A percentile compares a stretch with the other conserved stretches of the same genome.
Conservation (phyloP, 2,888 invertebrate species). For the Oxycera nigricornis region DNA sequence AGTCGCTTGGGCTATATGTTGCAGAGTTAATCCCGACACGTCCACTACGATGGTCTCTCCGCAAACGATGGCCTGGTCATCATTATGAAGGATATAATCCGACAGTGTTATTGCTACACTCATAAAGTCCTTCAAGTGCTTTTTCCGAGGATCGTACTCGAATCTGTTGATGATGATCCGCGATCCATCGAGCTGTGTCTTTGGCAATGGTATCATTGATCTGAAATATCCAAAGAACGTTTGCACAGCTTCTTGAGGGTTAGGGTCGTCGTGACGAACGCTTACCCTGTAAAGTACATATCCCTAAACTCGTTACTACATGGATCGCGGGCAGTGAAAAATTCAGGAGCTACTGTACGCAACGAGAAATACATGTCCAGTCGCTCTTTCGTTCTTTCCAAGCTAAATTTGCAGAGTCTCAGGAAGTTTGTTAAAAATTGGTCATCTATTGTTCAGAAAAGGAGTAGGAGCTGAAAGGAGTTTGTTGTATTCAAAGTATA, state of each 20-base stretch:
- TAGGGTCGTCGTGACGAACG: not conserved
- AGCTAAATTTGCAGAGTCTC: conserved; percentile 71
- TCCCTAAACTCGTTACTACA: conserved; percentile 51
- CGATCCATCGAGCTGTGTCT: conserved; percentile 56
- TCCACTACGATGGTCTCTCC: conserved; percentile 65
- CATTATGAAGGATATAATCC: conserved; percentile 64
- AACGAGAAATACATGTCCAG: conserved; percentile 68
- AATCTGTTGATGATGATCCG: conserved; percentile 61
- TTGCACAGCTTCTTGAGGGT: not conserved
- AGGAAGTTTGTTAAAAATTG: conserved; percentile 70
- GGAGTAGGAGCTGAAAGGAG: not conserved
- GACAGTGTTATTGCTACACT: conserved; percentile 52
- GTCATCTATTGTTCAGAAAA: conserved; percentile 62
- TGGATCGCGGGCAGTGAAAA: conserved; percentile 61
- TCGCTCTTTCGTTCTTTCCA: conserved; percentile 70
- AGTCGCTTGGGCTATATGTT: conserved; percentile 65
- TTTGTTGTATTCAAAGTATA: not conserved
- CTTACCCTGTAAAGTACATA: conserved; percentile 59
- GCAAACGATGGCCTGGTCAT: conserved; percentile 64
- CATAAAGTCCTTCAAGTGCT: conserved; percentile 57
- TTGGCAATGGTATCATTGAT: conserved; percentile 60
- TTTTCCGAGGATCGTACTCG: conserved; percentile 60
- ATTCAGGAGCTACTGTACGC: conserved; percentile 64
- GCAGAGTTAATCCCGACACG: conserved; percentile 63
- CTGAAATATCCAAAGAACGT: conserved; percentile 53